Evolutionary conservation across 2,888 invertebrate species (phyloP), one percentile per base, ranked within the genome.

Genomic region (Trichogramma dendrolimi): DNA sequence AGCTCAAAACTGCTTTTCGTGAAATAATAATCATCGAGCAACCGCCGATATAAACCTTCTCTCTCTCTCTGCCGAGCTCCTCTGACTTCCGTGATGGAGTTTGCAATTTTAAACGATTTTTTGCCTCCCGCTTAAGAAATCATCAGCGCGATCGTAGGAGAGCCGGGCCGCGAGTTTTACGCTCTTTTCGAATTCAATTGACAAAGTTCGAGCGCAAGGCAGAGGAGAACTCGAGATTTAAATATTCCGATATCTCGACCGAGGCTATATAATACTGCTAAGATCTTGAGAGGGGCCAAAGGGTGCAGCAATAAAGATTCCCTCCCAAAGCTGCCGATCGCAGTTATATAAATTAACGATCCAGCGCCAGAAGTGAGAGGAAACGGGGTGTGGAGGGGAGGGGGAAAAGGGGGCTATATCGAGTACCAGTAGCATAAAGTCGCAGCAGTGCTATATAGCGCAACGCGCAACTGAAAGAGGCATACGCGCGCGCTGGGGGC

Each of bases 331-430:
- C 72, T 72, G 73, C 73, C 75, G 74, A 78, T 77, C 74, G 73
- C 73, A 72, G 74, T 73, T 74, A 72, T 72, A 72, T 74, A 73
- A 76, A 76, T 75, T 76, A 77, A 76, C 75, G 75, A 74, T 75
- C 72, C 72, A 61, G 65, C 69, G 69, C 62, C 67, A 67, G 67
- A 53, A 60, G 56, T 53, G 63, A 60, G 68, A 66, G 64, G 69
- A 27, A 39, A 40, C 41, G 55, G 54, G 63, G 67, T 66, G 67
- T 58, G 61, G 67, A 69, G 65, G 65, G 62, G 64, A 64, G 63
- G 64, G 66, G 56, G 56, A 1, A 43, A 11, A 27, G 14, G 43
- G 43, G 41, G 49, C 11, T 44, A 10, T 6, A 41, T 43, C 48
- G 27, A 43, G 41, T 50, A 41, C 48, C 43, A 49, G 50, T 27